Conservation (phyloP, 1,140 invertebrate species). For the Drosophila nigrodunni region DNA sequence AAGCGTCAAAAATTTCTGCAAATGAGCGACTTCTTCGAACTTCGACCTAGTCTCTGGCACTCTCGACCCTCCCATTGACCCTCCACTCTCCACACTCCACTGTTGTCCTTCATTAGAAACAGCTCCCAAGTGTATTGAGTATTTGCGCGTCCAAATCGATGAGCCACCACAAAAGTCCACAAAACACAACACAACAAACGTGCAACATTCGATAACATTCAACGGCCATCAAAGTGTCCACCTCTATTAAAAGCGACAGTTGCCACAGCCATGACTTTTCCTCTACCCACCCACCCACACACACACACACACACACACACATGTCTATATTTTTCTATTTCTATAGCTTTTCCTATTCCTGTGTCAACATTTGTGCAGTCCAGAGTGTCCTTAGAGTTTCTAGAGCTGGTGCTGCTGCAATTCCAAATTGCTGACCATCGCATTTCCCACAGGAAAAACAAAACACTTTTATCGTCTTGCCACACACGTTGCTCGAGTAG, state of each 20-base stretch:
- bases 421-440: conserved; percentile 44
- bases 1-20: conserved; percentile 79
- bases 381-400: conserved; percentile 25
- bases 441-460: conserved; percentile 58
- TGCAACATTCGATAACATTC: conserved; percentile 29
- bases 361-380: conserved; percentile 63
- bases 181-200: conserved; percentile 27
- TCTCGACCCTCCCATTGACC: neutral
- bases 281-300: too few species aligned
- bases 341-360: conserved; percentile 2
- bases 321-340: too few species aligned
- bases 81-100: neutral
- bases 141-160: conserved; percentile 65
- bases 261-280: neutral
- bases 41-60: neutral
- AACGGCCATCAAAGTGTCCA: conserved; percentile 71
- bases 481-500: conserved; percentile 38
- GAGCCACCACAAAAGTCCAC: conserved; percentile 53
- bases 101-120: conserved; percentile 78
- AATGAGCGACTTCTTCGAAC: conserved; percentile 57
- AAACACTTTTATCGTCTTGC: conserved; percentile 46
- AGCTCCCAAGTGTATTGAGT: conserved; percentile 65
- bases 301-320: too few species aligned
- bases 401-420: conserved; percentile 6
- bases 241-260: conserved; percentile 78